phyloP scores from a whole-genome alignment of 2,113 vertebrate species.

The Lonchura striata region DNA sequence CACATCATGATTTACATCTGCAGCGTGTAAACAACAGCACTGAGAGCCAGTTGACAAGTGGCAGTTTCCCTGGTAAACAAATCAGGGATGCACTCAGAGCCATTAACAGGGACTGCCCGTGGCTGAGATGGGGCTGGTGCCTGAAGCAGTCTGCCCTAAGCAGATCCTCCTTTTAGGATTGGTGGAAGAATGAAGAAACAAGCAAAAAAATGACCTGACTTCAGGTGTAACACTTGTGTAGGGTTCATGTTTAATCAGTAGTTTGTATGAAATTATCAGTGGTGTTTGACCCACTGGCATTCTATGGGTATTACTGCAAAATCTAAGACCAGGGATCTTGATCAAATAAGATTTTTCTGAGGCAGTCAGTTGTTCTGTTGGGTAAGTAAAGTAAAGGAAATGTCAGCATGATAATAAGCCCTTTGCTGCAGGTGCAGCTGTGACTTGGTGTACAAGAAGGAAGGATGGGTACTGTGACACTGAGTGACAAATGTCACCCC shows the following conservation, averaged over 20 bases:
- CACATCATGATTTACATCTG: not conserved
- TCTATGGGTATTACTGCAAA: not conserved
- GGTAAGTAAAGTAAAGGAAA: not conserved
- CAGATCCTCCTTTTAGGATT: not conserved
- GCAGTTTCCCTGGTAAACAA: slow-evolving; percentile 7
- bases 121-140: not conserved
- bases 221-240: not conserved
- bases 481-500: not conserved
- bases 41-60: not conserved
- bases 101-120: not conserved
- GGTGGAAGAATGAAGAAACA: no score
- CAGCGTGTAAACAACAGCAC: not conserved
- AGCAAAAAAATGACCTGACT: not conserved
- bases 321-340: not conserved
- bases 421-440: not conserved
- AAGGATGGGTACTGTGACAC: not conserved
- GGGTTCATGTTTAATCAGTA: not conserved
- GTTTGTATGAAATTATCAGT: not conserved
- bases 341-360: not conserved
- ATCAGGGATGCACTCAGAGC: not conserved
- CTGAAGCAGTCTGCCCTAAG: not conserved
- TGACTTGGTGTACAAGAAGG: not conserved
- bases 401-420: not conserved
- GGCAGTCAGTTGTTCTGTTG: not conserved
- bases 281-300: not conserved